phyloP scores from a whole-genome alignment of 2,113 vertebrate species.

The Psettodes erumei region DNA sequence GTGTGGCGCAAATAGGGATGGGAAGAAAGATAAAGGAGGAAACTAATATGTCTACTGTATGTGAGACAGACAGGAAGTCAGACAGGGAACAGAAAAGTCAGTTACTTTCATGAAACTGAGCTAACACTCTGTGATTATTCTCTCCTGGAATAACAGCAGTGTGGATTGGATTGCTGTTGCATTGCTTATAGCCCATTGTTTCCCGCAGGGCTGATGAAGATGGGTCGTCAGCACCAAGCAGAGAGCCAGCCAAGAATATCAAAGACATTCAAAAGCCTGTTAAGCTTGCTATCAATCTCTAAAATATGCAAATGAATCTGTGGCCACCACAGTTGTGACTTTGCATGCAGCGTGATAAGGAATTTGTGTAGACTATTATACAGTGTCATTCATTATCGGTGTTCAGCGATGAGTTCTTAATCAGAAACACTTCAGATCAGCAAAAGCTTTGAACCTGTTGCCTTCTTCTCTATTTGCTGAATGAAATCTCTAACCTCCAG shows the following conservation, averaged over 20 bases:
- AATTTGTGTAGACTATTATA: conserved; percentile 18
- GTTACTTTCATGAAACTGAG: conserved; percentile 39
- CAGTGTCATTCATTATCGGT: conserved; percentile 21
- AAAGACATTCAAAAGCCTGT: conserved; percentile 31
- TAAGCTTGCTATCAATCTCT: conserved; percentile 31
- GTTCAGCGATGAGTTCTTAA: conserved; percentile 10
- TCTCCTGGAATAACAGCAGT: conserved; percentile 30
- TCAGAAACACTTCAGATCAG: background rate
- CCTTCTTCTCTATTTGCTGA: background rate
- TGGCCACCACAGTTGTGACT: conserved; percentile 9
- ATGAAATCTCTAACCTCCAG: conserved; percentile 1
- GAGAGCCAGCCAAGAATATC: conserved; percentile 43
- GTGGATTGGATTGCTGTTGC: conserved; percentile 42
- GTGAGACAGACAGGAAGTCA: background rate
- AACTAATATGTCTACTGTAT: background rate
- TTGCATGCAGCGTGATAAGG: conserved; percentile 17
- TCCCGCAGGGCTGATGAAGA: conserved; percentile 53
- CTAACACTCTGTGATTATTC: conserved; percentile 53
- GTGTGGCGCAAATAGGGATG: too few relatives aligned
- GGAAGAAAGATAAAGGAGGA: background rate
- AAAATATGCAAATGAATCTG: conserved; percentile 29
- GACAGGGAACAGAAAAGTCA: conserved; percentile 9
- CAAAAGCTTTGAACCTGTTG: conserved; percentile 20
- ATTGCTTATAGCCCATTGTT: conserved; percentile 34
- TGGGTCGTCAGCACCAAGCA: conserved; percentile 34